Evolutionary conservation across 2,888 invertebrate species (phyloP).

Genomic region (Dynastes grantii): DNA sequence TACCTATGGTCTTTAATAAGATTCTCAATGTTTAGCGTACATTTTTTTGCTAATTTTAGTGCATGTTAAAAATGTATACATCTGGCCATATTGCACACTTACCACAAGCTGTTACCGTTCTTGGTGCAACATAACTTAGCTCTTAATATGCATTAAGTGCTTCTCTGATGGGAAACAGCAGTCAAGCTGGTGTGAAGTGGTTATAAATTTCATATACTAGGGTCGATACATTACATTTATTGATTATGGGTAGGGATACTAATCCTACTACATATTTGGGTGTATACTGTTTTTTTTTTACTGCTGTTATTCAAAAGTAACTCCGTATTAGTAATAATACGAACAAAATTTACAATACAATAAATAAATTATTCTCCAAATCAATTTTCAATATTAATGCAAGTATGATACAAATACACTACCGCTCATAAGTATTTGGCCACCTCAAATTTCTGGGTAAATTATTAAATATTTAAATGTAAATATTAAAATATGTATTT

Average conservation of each 20-base stretch:
- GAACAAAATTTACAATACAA: too few species aligned
- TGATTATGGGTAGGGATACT: background rate
- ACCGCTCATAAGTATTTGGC: too few species aligned
- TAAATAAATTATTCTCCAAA: too few species aligned
- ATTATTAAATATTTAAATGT: too few species aligned
- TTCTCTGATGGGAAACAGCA: slow-evolving; percentile 23
- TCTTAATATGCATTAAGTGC: slow-evolving; percentile 23
- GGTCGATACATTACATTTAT: background rate
- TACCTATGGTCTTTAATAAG: too few species aligned
- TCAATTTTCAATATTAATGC: background rate
- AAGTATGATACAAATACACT: too few species aligned
- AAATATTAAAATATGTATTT: too few species aligned
- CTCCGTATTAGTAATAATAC: too few species aligned
- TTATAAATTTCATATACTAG: background rate
- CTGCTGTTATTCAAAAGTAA: too few species aligned
- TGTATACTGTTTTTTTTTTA: background rate
- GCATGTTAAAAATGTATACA: background rate
- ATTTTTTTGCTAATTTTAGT: background rate
- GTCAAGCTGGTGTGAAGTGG: slow-evolving; percentile 19
- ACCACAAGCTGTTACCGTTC: slow-evolving; percentile 18
- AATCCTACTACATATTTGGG: background rate
- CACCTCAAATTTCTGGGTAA: too few species aligned
- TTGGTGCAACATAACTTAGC: slow-evolving; percentile 43
- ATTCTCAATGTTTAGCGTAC: background rate
- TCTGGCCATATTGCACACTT: slow-evolving; percentile 2